These are phyloP conservation scores for Callinectes sapidus DNA, from an alignment of 2,888 invertebrate species.

Conservation along the genomic window DNA sequence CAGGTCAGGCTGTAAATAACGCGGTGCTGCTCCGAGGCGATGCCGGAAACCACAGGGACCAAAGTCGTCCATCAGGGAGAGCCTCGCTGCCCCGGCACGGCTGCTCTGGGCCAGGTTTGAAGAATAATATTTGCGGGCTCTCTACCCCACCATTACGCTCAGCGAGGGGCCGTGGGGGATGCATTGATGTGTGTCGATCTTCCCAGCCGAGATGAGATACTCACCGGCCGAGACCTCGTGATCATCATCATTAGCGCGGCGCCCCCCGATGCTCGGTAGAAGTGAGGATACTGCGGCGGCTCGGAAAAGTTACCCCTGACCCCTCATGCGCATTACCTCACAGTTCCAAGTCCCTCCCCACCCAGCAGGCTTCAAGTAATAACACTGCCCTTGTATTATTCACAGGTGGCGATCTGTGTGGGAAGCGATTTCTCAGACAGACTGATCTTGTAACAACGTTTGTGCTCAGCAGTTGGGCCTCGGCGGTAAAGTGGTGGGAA, in stretches of 20 bases:
- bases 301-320: background rate
- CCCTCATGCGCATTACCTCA: background rate
- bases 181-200: constrained; percentile 13
- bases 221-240: constrained; percentile 4
- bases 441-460: constrained; percentile 11
- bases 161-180: background rate
- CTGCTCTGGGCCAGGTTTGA: background rate
- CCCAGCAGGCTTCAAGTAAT: background rate
- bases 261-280: background rate
- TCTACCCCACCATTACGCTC: background rate
- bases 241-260: background rate
- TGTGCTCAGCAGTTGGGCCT: background rate
- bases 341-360: background rate
- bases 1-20: constrained; percentile 19
- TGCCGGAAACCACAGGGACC: constrained; percentile 34
- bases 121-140: background rate
- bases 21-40: constrained; percentile 19
- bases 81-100: background rate
- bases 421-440: constrained; percentile 22
- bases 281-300: background rate
- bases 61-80: constrained; percentile 5
- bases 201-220: constrained; percentile 31
- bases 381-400: background rate
- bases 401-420: constrained; percentile 10
- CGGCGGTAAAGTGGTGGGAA: constrained; percentile 12